Evolutionary conservation across 2,888 invertebrate species (phyloP), one percentile per base, ranked within the genome.

Genomic region (Seira sanloemensis): DNA sequence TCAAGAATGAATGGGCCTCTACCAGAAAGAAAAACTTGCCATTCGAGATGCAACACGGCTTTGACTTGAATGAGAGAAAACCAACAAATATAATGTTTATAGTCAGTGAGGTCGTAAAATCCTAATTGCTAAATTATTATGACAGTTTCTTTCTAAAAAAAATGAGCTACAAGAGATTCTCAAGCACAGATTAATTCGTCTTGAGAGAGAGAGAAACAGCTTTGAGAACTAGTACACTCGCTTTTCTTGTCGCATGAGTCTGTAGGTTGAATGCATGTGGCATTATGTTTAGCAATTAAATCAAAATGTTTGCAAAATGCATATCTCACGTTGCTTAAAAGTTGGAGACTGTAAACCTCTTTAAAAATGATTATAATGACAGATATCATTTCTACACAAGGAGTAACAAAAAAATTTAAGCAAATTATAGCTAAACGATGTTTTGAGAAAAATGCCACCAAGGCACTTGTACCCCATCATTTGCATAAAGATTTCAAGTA

Each of bases 41-140:
- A 37, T 37, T 37, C 37, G 12, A 37, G 37, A 37, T 7, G 37
- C 5, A 37, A 7, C 5, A 37, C 12, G n/a, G n/a, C n/a, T n/a
- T n/a, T n/a, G n/a, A n/a, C n/a, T n/a, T 37, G 37, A 37, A 37
- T 37, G 37, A 37, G 37, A 37, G 12, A 37, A 37, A 37, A 37
- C 37, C 37, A 37, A 37, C 37, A 37, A 37, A 37, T 7, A 37
- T 72, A 71, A 77, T 83, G 83, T 83, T 83, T 77, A 71, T 78
- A 74, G 74, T 84, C 75, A 78, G 74, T 85, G 76, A 85, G 80
- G 85, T 85, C 85, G 79, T 85, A 85, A 85, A 85, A 85, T 66
- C 77, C 85, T 80, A 85, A 85, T 85, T 85, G 85, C 80, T 85
- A 85, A 85, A 80, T 85, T 85, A 85, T 85, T 85, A 85, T 80